Conservation (phyloP, 2,113 vertebrate species). For the Cinclus mexicanus region DNA sequence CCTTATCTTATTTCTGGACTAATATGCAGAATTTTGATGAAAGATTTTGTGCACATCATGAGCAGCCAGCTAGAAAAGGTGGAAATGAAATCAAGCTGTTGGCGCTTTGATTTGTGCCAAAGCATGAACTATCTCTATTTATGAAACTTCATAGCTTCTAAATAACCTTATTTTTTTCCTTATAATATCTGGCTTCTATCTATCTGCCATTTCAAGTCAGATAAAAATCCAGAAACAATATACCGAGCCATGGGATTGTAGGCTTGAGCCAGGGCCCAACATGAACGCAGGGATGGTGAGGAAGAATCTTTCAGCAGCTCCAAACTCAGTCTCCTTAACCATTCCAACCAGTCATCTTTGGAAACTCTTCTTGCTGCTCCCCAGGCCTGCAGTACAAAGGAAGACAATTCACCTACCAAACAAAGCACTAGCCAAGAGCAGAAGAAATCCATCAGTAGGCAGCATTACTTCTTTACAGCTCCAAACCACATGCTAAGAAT, state of each 20-base stretch:
- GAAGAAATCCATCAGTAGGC: not conserved
- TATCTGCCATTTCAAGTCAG: not conserved
- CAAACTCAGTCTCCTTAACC: conserved; percentile 92
- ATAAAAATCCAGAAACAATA: not conserved
- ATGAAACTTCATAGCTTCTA: not conserved
- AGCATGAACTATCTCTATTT: not conserved
- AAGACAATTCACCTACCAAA: not conserved
- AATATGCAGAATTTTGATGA: not conserved
- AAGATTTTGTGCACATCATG: not conserved
- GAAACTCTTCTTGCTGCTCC: conserved; percentile 96
- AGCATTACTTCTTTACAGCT: not conserved
- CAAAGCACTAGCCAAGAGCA: not conserved
- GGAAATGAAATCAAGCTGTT: not conserved
- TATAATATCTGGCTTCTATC: not conserved
- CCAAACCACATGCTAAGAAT: not conserved
- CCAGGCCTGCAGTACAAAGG: conserved; percentile 85
- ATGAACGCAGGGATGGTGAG: conserved; percentile 92
- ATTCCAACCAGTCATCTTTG: conserved; percentile 98
- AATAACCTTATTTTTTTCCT: not conserved
- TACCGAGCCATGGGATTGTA: conserved; percentile 98
- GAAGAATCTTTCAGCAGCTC: conserved; percentile 97
- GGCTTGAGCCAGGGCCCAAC: conserved; percentile 97
- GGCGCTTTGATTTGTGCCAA: not conserved
- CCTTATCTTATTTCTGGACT: not conserved
- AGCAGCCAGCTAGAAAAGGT: not conserved